Evolutionary conservation across 2,797 vertebrate genomes (phyloP), one percentile per base, ranked within the genome.

Genomic region (Hippoglossus hippoglossus): DNA sequence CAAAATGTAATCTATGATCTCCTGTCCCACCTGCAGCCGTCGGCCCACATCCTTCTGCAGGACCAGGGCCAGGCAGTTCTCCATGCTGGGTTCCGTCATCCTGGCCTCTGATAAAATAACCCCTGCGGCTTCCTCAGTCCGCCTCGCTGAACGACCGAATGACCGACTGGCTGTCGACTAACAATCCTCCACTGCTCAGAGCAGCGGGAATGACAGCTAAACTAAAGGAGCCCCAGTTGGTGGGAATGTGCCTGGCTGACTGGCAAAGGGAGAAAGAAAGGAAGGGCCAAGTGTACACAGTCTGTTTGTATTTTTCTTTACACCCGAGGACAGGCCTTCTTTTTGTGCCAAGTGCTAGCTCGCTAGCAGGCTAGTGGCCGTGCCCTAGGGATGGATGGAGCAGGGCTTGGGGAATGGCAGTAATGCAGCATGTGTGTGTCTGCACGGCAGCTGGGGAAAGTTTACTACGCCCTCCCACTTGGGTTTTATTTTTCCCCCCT

Each of bases 351-450:
- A 70, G 88, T 53, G 92, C 89, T 80, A 90, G 95, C 92, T 67
- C 81, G 92, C 94, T 95, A 95, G 93, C 86, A 53, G 63, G 89
- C 80, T 92, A 94, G 91, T 91, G 93, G 90, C 93, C 85, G 94
- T 92, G 91, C 94, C 94, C 94, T 90, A 80, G 88, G 94, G 95
- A 96, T 91, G 93, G 92, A 94, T 85, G 82, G 74, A 87, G 83
- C 63, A 52, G 80, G 75, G 96, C 94, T 95, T 89, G 88, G 94
- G 94, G 97, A 97, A 97, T 97, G 96, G 94, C 93, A 97, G 95
- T 96, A 96, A 98, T 98, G 96, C 95, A 98, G 95, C 97, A 98
- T 98, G 96, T 98, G 96, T 97, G 97, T 96, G 96, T 96, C 94
- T 92, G 93, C 91, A 92, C 92, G 95, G 96, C 97, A 98, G 97